Evolutionary conservation across 2,113 vertebrate species (phyloP).

Genomic region (Hiodon alosoides): DNA sequence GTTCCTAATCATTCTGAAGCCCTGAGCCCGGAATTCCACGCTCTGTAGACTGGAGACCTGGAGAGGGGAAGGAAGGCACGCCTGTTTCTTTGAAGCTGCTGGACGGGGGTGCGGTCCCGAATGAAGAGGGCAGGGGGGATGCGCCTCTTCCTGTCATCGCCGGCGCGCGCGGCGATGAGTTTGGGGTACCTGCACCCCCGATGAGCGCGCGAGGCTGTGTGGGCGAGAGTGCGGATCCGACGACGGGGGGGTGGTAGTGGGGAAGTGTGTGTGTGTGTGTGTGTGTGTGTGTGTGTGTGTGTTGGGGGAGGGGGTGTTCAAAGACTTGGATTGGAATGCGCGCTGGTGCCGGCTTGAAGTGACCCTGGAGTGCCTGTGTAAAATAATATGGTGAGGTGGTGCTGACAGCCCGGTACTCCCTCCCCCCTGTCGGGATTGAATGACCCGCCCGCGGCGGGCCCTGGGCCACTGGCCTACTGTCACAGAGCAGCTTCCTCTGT

Average conservation of each 20-base stretch:
- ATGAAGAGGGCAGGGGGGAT: neutral
- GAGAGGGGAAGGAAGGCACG: constrained; percentile 2
- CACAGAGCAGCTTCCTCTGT: constrained; percentile 86
- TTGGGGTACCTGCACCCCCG: no score
- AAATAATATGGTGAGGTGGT: constrained; percentile 56
- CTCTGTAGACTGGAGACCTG: neutral
- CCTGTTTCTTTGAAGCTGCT: neutral
- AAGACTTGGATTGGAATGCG: constrained; percentile 47
- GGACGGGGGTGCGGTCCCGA: neutral
- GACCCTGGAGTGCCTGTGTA: constrained; percentile 56
- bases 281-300: neutral
- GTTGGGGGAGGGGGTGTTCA: neutral
- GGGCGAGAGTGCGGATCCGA: constrained; percentile 30
- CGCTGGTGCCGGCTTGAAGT: constrained; percentile 60
- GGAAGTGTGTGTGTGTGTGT: no score
- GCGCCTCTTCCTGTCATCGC: neutral
- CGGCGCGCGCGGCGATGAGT: neutral
- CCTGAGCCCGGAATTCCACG: neutral
- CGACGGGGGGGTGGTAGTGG: constrained; percentile 8
- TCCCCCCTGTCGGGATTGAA: constrained; percentile 60
- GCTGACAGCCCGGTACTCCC: constrained; percentile 49
- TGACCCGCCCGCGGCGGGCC: constrained; percentile 71
- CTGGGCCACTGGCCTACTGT: constrained; percentile 83
- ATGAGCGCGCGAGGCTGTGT: neutral
- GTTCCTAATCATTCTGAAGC: neutral